phyloP scores from a whole-genome alignment of 2,888 invertebrate genomes.

The Blastobasis adustella region DNA sequence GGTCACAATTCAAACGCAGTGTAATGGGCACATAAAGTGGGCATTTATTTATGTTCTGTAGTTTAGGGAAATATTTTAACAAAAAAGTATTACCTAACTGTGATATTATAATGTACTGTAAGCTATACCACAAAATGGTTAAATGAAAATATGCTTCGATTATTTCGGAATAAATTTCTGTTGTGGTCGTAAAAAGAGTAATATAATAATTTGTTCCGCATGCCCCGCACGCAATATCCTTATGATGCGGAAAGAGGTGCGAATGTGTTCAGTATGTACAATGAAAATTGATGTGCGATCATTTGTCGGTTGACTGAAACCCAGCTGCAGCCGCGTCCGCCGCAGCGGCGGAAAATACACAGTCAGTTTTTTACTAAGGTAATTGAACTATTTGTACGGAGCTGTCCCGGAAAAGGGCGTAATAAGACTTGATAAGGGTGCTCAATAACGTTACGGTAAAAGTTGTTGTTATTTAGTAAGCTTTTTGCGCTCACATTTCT shows the following conservation, averaged over 20 bases:
- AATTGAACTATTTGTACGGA: too few species aligned
- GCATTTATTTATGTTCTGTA: background rate
- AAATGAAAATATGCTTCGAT: slow-evolving; percentile 8
- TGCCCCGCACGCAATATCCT: slow-evolving; percentile 26
- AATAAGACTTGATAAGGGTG: slow-evolving; percentile 4
- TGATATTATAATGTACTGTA: background rate
- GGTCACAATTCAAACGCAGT: slow-evolving; percentile 32
- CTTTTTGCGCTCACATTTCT: background rate
- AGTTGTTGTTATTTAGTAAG: background rate
- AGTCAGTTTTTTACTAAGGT: too few species aligned
- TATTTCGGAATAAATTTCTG: slow-evolving; percentile 20
- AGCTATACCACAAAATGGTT: background rate
- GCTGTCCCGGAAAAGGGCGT: background rate
- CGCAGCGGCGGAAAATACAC: too few species aligned
- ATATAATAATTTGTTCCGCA: slow-evolving; percentile 47
- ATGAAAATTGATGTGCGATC: slow-evolving; percentile 33
- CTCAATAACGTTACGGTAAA: background rate
- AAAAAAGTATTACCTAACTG: background rate
- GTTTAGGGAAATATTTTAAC: background rate
- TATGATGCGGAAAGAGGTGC: slow-evolving; percentile 35
- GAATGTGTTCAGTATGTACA: slow-evolving; percentile 32
- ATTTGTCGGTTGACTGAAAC: slow-evolving; percentile 24
- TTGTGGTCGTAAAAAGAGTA: slow-evolving; percentile 35
- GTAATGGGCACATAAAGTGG: background rate
- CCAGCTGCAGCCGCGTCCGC: background rate